Base-by-base conservation (phyloP, 2,888 invertebrate genomes). In the Drosophila gaucha region DNA sequence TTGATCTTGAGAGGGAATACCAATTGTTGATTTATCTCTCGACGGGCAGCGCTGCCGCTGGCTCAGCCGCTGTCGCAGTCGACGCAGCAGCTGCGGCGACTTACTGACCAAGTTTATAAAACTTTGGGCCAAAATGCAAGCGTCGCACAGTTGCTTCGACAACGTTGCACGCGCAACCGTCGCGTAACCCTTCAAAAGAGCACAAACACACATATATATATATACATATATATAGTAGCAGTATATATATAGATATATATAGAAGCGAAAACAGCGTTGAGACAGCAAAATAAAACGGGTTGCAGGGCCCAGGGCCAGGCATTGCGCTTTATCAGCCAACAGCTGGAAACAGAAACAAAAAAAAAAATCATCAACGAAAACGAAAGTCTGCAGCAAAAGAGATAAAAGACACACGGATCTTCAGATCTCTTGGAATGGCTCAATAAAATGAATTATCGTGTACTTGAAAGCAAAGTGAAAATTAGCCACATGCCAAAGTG, bases 41-140 rank as follows among this genome's bases (percentile, higher is more conserved):
- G 35, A 51, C 62, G 28, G 28, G 56, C 35, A 12, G 63, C 39
- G 76, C 65, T 51, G 58, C 49, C n/a, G 63, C 36, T 31, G 59
- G 26, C 26, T 50, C 43, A 24, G 36, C 12, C 18, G 56, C n/a
- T 44, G 22, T 31, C 22, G 38, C 16, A 54, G 56, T 16, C 39
- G 54, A 33, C 71, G 52, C 50, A 33, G 59, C 64, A 30, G 28
- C 46, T 16, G 54, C 66, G 38, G 24, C 75, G 64, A 66, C 64
- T 84, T 66, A 86, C 85, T 78, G 80, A 86, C 84, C 82, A 83
- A 88, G 87, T 87, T 87, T 86, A 87, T 87, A 87, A 89, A 87
- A 88, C 80, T 80, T 85, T 79, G 86, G 74, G 87, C 78, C 86
- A 71, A 79, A 85, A 79, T 85, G 88, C 86, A 86, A 62, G 84